Percentiles rank a stretch among this genome's conserved stretches.
phyloP scores from a whole-genome alignment of 2,113 vertebrate species.

The Dinomys branickii region DNA sequence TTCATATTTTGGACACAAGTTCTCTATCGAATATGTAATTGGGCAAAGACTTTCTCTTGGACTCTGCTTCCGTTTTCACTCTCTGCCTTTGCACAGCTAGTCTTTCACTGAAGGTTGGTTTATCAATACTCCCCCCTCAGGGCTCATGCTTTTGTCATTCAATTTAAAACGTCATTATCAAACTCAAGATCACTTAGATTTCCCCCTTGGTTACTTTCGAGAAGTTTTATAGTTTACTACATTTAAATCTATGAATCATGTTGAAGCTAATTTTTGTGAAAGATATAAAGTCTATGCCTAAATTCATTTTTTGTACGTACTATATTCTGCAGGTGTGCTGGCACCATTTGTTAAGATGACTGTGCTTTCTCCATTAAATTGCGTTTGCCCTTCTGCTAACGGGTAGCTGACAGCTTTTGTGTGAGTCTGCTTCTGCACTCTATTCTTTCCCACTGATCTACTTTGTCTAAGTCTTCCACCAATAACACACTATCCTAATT shows the following conservation, averaged over 20 bases:
- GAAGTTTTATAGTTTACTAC: neutral
- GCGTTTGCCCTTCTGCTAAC: neutral
- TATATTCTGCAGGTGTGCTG: neutral
- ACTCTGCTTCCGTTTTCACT: neutral
- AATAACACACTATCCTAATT: neutral
- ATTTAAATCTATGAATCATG: neutral
- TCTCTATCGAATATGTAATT: neutral
- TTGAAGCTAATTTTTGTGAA: neutral
- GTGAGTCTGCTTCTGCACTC: neutral
- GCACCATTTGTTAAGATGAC: neutral
- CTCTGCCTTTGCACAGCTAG: neutral
- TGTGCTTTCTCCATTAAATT: neutral
- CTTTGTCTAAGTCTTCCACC: neutral
- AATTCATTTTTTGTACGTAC: neutral
- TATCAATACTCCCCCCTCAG: neutral
- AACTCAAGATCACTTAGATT: neutral
- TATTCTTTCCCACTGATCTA: neutral
- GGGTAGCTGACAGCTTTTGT: neutral
- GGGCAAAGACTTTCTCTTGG: neutral
- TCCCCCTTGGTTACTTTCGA: neutral
- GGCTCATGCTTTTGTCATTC: neutral
- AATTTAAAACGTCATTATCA: slow-evolving; percentile 7
- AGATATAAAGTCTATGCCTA: neutral
- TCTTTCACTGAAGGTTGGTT: neutral
- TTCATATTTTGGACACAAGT: neutral